Evolutionary conservation across 53 echinoderm and acorn worm species (phyloP), one percentile per base, ranked within the genome.

Genomic region (Crossaster papposus): DNA sequence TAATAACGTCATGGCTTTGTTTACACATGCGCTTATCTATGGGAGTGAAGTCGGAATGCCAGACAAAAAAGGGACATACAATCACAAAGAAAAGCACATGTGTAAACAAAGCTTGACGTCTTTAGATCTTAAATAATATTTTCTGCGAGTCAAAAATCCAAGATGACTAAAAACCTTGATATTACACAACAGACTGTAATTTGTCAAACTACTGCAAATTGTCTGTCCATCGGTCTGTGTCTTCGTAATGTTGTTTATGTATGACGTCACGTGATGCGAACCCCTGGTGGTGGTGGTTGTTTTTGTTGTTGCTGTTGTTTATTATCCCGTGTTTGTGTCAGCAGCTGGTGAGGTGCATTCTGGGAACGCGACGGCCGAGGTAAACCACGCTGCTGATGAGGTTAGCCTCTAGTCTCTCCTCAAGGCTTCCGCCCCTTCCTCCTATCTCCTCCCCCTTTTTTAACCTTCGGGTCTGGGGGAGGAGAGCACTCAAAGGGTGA

Each of bases 321-420:
- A 36, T 74, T 36, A 75, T 75, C 75, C 81, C 72, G 51, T 87
- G 86, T 86, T 34, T 86, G 37, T 87, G 37, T 87, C 77, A 87
- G 87, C 87, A 87, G 87, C 87, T 37, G 87, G 77, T 87, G 87
- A 87, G 55, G 77, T 87, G 87, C 30, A 76, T 62, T 76, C 87
- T 58, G 77, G 58, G 22, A 18, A 62, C 32, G 36, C 77, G 28
- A n/a, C 87, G 53, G 51, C 58, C 14, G 76, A 77, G 77, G 87
- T 87, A 87, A 87, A 74, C 36, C 75, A 87, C 33, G 14, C 75
- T 26, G 77, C 36, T 77, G 54, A 54, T 14, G 75, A 87, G 87
- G 26, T 34, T 87, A 87, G 85, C 32, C 75, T 54, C 10, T 70
- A 72, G 34, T 31, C 17, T 44, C 31, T 51, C 20, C 72, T 32